Evolutionary conservation across 1,140 invertebrate genomes (phyloP).

Genomic region (Zaprionus ghesquierei): DNA sequence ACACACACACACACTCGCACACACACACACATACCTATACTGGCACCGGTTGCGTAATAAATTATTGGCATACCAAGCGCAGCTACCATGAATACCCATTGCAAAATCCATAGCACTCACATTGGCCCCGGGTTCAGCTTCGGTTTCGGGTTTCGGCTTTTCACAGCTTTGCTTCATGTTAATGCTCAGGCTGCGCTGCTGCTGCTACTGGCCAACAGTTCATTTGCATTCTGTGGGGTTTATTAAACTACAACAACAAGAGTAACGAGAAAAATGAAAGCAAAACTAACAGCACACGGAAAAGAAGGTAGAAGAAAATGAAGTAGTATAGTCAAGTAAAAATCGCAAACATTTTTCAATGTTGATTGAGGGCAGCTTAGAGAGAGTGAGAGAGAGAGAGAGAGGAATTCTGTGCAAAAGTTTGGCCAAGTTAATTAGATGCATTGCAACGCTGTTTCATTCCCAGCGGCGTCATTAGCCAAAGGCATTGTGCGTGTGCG

Average conservation of each 20-base stretch:
- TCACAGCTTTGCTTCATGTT: neutral
- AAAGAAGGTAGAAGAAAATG: neutral
- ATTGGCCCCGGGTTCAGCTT: conserved; percentile 13
- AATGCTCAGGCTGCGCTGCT: neutral
- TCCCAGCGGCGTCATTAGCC: conserved; percentile 67
- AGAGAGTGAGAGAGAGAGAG: neutral
- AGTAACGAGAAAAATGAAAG: neutral
- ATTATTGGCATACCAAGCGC: conserved; percentile 39
- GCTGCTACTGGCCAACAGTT: conserved; percentile 14
- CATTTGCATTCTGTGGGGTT: conserved; percentile 45
- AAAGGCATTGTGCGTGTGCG: neutral
- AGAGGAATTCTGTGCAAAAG: conserved; percentile 6
- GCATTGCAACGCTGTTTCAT: conserved; percentile 45
- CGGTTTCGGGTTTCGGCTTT: neutral
- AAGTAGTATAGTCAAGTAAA: conserved; percentile 25
- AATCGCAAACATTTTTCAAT: conserved; percentile 41
- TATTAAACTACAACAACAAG: conserved; percentile 29
- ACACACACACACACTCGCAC: neutral
- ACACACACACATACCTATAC: conserved; percentile 12
- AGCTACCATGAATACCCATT: conserved; percentile 34
- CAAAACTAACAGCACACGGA: neutral
- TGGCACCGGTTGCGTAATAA: conserved; percentile 24
- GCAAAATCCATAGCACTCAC: conserved; percentile 29
- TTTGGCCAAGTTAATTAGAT: conserved; percentile 63
- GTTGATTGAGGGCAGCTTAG: conserved; percentile 3